These are phyloP conservation scores for Pseudeuparius sepicola DNA, from an alignment of 2,888 invertebrate species.

Conservation along the genomic window DNA sequence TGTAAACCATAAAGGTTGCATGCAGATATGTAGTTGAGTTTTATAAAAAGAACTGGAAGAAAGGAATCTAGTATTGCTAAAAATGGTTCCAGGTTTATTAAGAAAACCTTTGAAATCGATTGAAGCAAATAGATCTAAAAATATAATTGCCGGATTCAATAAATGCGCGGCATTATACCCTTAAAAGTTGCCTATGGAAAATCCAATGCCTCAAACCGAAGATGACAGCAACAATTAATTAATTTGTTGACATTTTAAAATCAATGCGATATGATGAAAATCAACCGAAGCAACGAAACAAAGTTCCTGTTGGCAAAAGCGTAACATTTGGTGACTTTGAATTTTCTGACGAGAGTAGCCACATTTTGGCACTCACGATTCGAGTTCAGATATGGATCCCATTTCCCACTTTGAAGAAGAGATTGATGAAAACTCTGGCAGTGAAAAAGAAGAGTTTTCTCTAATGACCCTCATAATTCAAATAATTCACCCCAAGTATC, in stretches of 20 bases:
- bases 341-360: constrained; percentile 11
- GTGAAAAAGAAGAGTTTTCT: constrained; percentile 5
- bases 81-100: constrained; percentile 10
- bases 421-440: no score
- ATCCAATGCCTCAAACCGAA: constrained; percentile 9
- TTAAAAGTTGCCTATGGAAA: constrained; percentile 11
- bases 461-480: background rate
- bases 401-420: constrained; percentile 6
- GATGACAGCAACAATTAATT: constrained; percentile 9
- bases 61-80: constrained; percentile 7
- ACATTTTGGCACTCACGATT: constrained; percentile 12
- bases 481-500: constrained; percentile 3
- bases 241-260: constrained; percentile 11
- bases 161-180: constrained; percentile 15
- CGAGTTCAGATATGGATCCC: constrained; percentile 13
- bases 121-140: constrained; percentile 12
- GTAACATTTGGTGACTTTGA: constrained; percentile 12
- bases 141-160: constrained; percentile 14
- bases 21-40: no score
- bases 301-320: constrained; percentile 13
- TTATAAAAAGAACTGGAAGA: constrained; percentile 6
- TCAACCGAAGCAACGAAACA: constrained; percentile 11
- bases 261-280: constrained; percentile 13
- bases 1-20: no score
- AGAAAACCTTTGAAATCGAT: constrained; percentile 9